Evolutionary conservation across 2,888 invertebrate genomes (phyloP).

Genomic region (Tenodera sinensis): DNA sequence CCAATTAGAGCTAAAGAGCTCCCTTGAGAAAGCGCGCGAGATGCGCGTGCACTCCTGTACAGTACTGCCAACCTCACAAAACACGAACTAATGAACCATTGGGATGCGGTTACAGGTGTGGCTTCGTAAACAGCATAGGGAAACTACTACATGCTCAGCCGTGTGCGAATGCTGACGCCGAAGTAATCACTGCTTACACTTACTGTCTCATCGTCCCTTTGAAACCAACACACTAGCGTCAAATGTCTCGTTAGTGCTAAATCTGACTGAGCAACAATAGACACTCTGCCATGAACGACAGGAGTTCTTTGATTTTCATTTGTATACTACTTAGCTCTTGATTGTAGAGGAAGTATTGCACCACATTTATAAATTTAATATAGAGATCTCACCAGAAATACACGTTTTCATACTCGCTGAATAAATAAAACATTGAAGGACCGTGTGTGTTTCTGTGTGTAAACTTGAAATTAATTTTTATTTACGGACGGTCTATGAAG

Average conservation of each 20-base stretch:
- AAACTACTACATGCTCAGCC: neutral
- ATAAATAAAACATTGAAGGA: too few species aligned
- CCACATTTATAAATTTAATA: too few species aligned
- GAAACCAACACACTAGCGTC: neutral
- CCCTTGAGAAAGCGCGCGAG: conserved; percentile 3
- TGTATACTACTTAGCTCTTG: too few species aligned
- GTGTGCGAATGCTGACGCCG: neutral
- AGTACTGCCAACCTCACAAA: neutral
- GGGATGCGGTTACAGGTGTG: neutral
- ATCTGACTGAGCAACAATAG: neutral
- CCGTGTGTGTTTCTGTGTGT: too few species aligned
- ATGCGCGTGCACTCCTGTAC: neutral
- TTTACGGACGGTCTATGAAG: too few species aligned
- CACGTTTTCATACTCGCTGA: too few species aligned
- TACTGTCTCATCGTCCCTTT: neutral
- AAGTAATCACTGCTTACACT: neutral
- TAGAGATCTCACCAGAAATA: too few species aligned
- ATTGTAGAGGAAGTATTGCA: too few species aligned
- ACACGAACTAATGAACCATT: neutral
- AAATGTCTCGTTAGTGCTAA: neutral
- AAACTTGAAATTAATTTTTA: too few species aligned
- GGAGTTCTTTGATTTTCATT: too few species aligned
- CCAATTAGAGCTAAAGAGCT: conserved; percentile 25
- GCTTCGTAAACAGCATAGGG: neutral
- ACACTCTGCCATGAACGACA: too few species aligned